Base-by-base conservation (phyloP, 1,140 invertebrate species). In the Eumeta japonica region DNA sequence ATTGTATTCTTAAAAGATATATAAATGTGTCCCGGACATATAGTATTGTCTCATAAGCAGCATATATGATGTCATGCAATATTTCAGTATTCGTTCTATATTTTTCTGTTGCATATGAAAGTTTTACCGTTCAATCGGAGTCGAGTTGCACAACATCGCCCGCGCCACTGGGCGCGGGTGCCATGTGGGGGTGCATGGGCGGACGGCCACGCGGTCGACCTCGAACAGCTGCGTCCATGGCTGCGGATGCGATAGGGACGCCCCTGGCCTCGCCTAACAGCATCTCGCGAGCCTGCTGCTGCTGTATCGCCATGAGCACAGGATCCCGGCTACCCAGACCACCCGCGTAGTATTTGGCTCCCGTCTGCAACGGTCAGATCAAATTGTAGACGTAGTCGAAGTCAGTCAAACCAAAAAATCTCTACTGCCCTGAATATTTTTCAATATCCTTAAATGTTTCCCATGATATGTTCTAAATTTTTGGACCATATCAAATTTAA, bases 281-380 rank as follows among this genome's bases (percentile, higher is more conserved):
- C 49, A 75, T 62, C 49, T 71, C 70, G 2, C 71, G 52, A 47
- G 71, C 65, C 0, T 58, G 55, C 48, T 71, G 66, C 49, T 75
- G 68, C 54, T 74, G 62, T 30, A 72, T 47, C 36, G 66, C 64
- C 71, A 76, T 76, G 36, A 67, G 68, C 28, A 73, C 58, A 13
- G 72, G 70, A 52, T 76, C 74, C 35, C 74, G 68, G 43, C 68
- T 74, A 46, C 74, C 74, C 10, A 76, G 60, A 2, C 74, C 74
- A 37, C 74, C 72, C 14, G 72, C 66, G 58, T 76, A 75, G 57
- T 62, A 71, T 55, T 75, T 76, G 29, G 65, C 59, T 9, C 56
- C 59, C 63, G 70, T 65, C 47, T 55, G 45, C 38, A 39, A 32
- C n/a, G n/a, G n/a, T n/a, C n/a, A n/a, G n/a, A n/a, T n/a, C n/a